Base-by-base conservation (phyloP, 2,888 invertebrate species). In the Drosophila multiciliata region DNA sequence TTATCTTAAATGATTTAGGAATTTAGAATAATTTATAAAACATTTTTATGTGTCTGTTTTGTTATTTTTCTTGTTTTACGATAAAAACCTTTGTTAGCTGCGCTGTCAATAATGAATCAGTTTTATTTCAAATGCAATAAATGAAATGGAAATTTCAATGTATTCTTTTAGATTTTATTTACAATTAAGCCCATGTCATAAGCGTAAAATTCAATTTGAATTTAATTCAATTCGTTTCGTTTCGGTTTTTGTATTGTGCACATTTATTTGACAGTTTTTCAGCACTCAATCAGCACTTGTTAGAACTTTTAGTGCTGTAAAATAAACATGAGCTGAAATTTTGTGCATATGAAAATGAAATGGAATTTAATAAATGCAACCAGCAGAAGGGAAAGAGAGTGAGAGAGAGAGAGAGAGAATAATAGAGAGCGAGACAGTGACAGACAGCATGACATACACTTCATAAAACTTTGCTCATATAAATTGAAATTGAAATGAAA, bases 381-480 rank as follows among this genome's bases (percentile, higher is more conserved):
- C 53, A 36, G 36, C 33, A 45, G 35, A 8, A 23, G 17, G 29
- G 17, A 9, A 26, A 17, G 32, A 9, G 36, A 29, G 54, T 8
- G 52, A 33, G 9, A 29, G 20, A 20, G 38, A 45, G 33, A 12
- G n/a, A 15, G 42, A n/a, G 12, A 20, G 20, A 42, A n/a, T 42
- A 2, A n/a, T n/a, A n/a, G 3, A 38, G 23, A 67, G 29, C 26
- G 71, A 53, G 54, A 48, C n/a, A 55, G 68, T 53, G 76, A 65
- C 59, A 73, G 78, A 70, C 82, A 78, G 75, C 73, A 73, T 86
- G 88, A 85, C 85, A 85, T 85, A 82, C 89, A 85, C 87, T 85
- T 89, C 88, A 86, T 89, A 88, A 87, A 90, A 90, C 79, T 87
- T 89, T 87, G 77, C 86, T 88, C 90, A 87, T 90, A 90, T 88